These are phyloP conservation scores for Aurelia aurita complex sp. Pacific DNA, from an alignment of 30 jellyfish, hydroid and myxozoan genomes.

Conservation along the genomic window DNA sequence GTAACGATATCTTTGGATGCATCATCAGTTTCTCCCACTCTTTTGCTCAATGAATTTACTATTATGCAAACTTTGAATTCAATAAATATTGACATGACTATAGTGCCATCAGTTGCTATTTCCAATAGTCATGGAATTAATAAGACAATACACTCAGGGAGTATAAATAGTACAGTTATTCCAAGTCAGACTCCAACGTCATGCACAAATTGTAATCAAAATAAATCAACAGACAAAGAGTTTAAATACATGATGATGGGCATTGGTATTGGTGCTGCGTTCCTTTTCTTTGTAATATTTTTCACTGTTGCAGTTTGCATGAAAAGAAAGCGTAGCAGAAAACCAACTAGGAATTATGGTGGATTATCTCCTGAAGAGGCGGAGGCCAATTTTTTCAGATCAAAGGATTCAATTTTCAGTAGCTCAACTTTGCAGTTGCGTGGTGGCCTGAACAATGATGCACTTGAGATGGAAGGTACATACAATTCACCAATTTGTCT, in stretches of 20 bases:
- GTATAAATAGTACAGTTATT: neutral
- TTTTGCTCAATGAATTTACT: too few species aligned
- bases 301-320: slow-evolving; percentile 12
- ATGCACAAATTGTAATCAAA: neutral
- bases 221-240: neutral
- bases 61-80: too few species aligned
- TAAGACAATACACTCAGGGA: neutral
- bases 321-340: neutral
- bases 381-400: slow-evolving; percentile 26
- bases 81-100: too few species aligned
- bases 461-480: slow-evolving; percentile 57
- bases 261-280: slow-evolving; percentile 39
- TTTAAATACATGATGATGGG: slow-evolving; percentile 35
- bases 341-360: neutral
- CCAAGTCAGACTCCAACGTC: neutral
- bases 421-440: slow-evolving; percentile 64
- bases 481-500: neutral
- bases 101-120: too few species aligned
- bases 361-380: slow-evolving; percentile 12
- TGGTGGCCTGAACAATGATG: slow-evolving; percentile 52
- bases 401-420: slow-evolving; percentile 61
- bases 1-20: too few species aligned
- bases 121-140: too few species aligned
- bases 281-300: slow-evolving; percentile 2
- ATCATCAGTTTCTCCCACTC: too few species aligned